Evolutionary conservation across 2,113 vertebrate species (phyloP).

Genomic region (Lampris megalopsis): DNA sequence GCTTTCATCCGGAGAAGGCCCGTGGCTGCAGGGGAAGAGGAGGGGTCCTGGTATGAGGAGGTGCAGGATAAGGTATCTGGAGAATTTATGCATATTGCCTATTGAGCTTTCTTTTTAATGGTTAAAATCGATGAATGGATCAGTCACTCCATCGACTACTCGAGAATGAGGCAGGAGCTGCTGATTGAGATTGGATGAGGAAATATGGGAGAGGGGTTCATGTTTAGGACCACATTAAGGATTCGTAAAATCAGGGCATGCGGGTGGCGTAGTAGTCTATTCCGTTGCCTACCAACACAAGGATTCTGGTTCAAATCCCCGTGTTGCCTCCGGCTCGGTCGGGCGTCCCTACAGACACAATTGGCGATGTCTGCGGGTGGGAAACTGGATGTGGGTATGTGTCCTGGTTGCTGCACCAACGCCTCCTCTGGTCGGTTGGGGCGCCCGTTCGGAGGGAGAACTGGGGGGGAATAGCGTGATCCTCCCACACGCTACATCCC

Average conservation of each 20-base stretch:
- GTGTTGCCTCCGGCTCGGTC: too few relatives aligned
- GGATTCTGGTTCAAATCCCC: too few relatives aligned
- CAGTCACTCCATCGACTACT: slow-evolving; percentile 18
- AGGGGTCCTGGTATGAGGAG: slow-evolving; percentile 17
- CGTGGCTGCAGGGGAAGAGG: slow-evolving; percentile 17
- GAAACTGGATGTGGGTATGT: too few relatives aligned
- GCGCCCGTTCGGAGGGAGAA: too few relatives aligned
- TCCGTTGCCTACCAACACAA: too few relatives aligned
- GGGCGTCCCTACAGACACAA: too few relatives aligned
- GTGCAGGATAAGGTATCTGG: slow-evolving; percentile 15
- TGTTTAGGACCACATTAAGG: slow-evolving; percentile 57
- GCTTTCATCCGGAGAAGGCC: slow-evolving; percentile 47
- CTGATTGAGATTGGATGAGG: neutral
- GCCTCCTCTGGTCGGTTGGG: too few relatives aligned
- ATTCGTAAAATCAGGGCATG: slow-evolving; percentile 44
- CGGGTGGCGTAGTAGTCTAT: too few relatives aligned
- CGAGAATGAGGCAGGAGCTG: neutral
- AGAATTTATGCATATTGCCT: neutral
- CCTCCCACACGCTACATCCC: too few relatives aligned
- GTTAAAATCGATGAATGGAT: slow-evolving; percentile 32
- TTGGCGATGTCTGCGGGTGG: too few relatives aligned
- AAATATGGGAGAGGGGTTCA: slow-evolving; percentile 22
- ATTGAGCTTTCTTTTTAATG: slow-evolving; percentile 31
- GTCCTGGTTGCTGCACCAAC: too few relatives aligned
- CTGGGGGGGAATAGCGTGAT: too few relatives aligned